These are phyloP conservation scores for Silurus aristotelis DNA, from an alignment of 2,797 vertebrate species.

Conservation along the genomic window DNA sequence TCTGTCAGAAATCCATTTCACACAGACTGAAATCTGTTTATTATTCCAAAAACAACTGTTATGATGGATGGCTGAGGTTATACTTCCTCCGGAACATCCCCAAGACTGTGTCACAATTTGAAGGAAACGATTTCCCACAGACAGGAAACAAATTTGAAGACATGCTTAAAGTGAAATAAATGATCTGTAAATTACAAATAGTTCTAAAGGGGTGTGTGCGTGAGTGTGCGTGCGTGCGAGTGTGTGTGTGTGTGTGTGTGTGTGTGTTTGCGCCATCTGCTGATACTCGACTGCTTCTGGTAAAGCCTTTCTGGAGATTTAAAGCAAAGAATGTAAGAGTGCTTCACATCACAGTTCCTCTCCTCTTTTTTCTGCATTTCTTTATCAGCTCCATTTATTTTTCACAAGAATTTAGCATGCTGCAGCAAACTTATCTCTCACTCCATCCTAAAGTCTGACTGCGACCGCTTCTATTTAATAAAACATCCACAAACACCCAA, in stretches of 20 bases:
- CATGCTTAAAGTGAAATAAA: background rate
- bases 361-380: background rate
- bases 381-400: background rate
- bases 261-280: slow-evolving; percentile 43
- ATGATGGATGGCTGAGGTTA: background rate
- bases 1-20: background rate
- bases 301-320: background rate
- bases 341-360: background rate
- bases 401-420: background rate
- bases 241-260: background rate
- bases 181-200: background rate
- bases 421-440: background rate
- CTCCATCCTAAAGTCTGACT: no score
- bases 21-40: background rate
- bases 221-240: no score
- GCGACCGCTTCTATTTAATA: background rate
- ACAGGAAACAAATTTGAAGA: background rate
- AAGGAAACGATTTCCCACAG: background rate
- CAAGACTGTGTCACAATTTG: background rate
- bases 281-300: background rate
- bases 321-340: background rate
- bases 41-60: background rate
- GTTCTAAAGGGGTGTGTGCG: background rate
- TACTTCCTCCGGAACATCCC: background rate
- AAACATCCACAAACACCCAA: background rate